Percentiles rank a stretch among this genome's conserved stretches.
phyloP scores from a whole-genome alignment of 2,797 vertebrate genomes.

The Fistularia commersonii region DNA sequence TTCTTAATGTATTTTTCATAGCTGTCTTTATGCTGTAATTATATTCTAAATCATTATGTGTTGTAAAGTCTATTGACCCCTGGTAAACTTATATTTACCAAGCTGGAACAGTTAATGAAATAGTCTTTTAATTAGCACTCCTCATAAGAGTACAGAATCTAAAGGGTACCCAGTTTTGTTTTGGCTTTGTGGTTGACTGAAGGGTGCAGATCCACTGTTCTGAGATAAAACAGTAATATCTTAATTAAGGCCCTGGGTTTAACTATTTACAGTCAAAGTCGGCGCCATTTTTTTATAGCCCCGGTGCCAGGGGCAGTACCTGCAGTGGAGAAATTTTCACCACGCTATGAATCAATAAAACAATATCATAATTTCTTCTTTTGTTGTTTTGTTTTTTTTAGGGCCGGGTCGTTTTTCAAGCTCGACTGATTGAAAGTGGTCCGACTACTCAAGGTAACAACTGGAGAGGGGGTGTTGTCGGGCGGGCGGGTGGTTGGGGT shows the following conservation, averaged over 20 bases:
- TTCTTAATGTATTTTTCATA: conserved; percentile 60
- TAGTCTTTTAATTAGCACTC: conserved; percentile 80
- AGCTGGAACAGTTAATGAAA: conserved; percentile 81
- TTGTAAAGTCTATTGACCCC: conserved; percentile 80
- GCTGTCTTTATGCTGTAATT: conserved; percentile 75
- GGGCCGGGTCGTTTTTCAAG: conserved; percentile 70
- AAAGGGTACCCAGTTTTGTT: conserved; percentile 72
- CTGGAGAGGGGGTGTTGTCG: conserved; percentile 37
- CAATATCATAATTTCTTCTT: conserved; percentile 74
- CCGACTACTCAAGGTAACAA: conserved; percentile 74
- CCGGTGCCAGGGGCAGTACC: conserved; percentile 44
- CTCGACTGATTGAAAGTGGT: conserved; percentile 77
- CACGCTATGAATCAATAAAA: conserved; percentile 68
- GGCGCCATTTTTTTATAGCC: conserved; percentile 16
- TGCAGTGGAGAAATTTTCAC: conserved; percentile 54
- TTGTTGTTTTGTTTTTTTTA: conserved; percentile 65
- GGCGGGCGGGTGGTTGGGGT: not conserved
- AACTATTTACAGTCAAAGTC: conserved; percentile 58
- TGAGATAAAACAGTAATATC: conserved; percentile 70
- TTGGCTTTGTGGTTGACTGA: conserved; percentile 76
- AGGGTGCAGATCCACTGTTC: conserved; percentile 70
- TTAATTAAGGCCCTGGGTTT: conserved; percentile 74
- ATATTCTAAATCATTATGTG: conserved; percentile 78
- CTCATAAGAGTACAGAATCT: conserved; percentile 71
- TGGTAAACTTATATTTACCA: conserved; percentile 82